A percentile compares a stretch with the other conserved stretches of the same genome.
Evolutionary conservation across 2,113 vertebrate species (phyloP).

Genomic region (Salvelinus namaycush): DNA sequence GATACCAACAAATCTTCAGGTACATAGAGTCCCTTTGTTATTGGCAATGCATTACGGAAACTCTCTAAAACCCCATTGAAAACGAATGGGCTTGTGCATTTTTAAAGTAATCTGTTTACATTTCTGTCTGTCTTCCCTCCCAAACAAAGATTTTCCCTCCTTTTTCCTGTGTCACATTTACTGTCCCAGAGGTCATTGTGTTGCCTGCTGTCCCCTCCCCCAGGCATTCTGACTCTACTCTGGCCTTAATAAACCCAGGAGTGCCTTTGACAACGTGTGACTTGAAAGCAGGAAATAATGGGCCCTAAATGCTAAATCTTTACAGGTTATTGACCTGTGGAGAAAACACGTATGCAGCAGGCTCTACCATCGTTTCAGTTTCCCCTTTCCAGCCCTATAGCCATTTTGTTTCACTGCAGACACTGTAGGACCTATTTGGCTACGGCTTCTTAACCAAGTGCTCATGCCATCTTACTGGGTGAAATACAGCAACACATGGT

Average conservation of each 20-base stretch:
- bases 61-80: not conserved
- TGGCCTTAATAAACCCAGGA: slow-evolving; percentile 68
- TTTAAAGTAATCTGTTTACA: too few species aligned
- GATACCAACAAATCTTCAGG: not conserved
- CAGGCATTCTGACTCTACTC: slow-evolving; percentile 40
- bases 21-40: not conserved
- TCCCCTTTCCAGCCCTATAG: slow-evolving; percentile 25
- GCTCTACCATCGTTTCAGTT: slow-evolving; percentile 35
- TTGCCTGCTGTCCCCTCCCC: slow-evolving; percentile 38
- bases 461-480: slow-evolving; percentile 1
- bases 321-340: slow-evolving; percentile 75
- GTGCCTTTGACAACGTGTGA: slow-evolving; percentile 76
- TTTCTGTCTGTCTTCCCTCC: not conserved
- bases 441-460: slow-evolving; percentile 11
- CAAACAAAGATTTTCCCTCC: slow-evolving; percentile 20
- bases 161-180: slow-evolving; percentile 50
- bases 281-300: slow-evolving; percentile 79
- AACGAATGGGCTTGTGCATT: not conserved
- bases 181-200: slow-evolving; percentile 45
- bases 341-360: slow-evolving; percentile 31
- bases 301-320: slow-evolving; percentile 76
- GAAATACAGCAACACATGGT: not conserved
- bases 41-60: not conserved
- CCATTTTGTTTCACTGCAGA: slow-evolving; percentile 18
- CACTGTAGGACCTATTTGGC: not conserved